Percentiles rank a stretch among this genome's conserved stretches.
phyloP scores from a whole-genome alignment of 1,140 invertebrate species.

The Gryon sp. region DNA sequence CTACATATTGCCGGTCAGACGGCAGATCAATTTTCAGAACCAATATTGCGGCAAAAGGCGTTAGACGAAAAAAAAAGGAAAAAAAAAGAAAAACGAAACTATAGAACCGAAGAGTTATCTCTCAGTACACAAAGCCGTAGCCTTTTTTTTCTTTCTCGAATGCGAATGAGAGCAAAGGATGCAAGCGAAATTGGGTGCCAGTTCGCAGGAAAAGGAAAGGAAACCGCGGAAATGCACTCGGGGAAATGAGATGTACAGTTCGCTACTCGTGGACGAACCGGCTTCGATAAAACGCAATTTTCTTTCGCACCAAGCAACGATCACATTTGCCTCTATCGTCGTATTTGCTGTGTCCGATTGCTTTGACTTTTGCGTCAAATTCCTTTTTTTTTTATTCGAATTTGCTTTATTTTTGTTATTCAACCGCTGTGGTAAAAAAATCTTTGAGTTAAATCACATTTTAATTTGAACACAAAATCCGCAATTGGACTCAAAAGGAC shows the following conservation, averaged over 20 bases:
- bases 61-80: neutral
- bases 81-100: slow-evolving; percentile 35
- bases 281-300: slow-evolving; percentile 49
- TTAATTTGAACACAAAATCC: too few species aligned
- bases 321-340: slow-evolving; percentile 12
- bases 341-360: slow-evolving; percentile 21
- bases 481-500: too few species aligned
- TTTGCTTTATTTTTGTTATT: neutral
- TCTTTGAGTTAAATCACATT: too few species aligned
- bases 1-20: slow-evolving; percentile 66
- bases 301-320: slow-evolving; percentile 24
- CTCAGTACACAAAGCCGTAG: slow-evolving; percentile 6
- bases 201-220: slow-evolving; percentile 23
- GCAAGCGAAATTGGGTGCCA: slow-evolving; percentile 35
- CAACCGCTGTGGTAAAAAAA: too few species aligned
- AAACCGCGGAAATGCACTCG: slow-evolving; percentile 40
- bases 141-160: neutral
- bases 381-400: slow-evolving; percentile 21
- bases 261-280: slow-evolving; percentile 17
- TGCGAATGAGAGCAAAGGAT: neutral
- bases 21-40: slow-evolving; percentile 67
- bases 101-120: slow-evolving; percentile 53
- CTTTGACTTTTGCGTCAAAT: slow-evolving; percentile 37
- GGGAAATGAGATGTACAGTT: slow-evolving; percentile 53
- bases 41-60: slow-evolving; percentile 46